Evolutionary conservation across 2,797 vertebrate species (phyloP), one percentile per base, ranked within the genome.

Genomic region (Oreortyx pictus): DNA sequence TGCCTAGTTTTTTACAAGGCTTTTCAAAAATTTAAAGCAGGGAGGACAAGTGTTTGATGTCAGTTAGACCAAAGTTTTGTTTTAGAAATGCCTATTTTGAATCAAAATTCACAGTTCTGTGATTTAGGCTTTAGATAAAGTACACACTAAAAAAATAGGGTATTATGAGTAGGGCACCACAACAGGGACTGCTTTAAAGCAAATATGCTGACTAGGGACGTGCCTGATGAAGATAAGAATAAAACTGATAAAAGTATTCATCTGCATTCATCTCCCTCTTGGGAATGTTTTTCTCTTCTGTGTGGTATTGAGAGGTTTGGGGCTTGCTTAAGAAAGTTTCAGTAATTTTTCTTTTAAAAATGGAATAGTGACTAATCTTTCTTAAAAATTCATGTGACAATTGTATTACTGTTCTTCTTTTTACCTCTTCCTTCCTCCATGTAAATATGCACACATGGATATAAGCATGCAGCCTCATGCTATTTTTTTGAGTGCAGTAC

Each of bases 281-380:
- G 65, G 82, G 67, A 56, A 24, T n/a, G 31, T 41, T 68, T 6
- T 75, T 91, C 91, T 79, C 37, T 76, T 91, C 41, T 75, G n/a
- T 91, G 35, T 68, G 39, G 15, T 44, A 62, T 31, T 94, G 56
- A 44, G 37, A 84, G 23, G 10, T 90, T 89, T 78, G 81, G 59
- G 85, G 23, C 49, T 89, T 74, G 2, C 29, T 72, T 82, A 22
- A 67, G 44, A 33, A 82, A 14, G 8, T 61, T 85, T 86, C 39
- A 76, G 43, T 33, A 11, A 1, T 23, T 14, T 66, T 71, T 72
- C 47, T 68, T 86, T 81, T 35, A 68, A 27, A 83, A 80, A 6
- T 8, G 33, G n/a, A 49, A 8, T 18, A 35, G 7, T 49, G 43
- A 81, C 59, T 64, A 29, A 77, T 57, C 43, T 91, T 67, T 80